Percentiles rank a stretch among this genome's conserved stretches.
Conservation (phyloP, 1,140 invertebrate species). For the Eufriesea mexicana region DNA sequence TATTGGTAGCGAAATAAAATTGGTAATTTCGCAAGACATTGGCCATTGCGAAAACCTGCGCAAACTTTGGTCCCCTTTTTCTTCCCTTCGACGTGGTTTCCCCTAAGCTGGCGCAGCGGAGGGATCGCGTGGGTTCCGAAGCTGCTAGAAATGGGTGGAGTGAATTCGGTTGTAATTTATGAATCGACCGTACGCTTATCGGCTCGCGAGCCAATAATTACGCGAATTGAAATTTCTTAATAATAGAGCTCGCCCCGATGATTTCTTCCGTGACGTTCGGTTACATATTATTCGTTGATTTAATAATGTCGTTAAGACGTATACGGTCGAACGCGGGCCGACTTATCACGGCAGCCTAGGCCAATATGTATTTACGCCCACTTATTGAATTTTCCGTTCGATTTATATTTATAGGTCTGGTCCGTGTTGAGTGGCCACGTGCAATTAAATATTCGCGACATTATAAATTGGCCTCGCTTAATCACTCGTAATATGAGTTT, state of each 20-base stretch:
- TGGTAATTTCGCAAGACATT: background rate
- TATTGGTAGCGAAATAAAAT: too few relatives aligned
- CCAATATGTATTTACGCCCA: conserved; percentile 21
- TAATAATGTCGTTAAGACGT: conserved; percentile 20
- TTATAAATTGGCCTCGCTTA: conserved; percentile 4
- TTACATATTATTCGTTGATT: conserved; percentile 3
- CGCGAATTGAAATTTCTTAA: conserved; percentile 29
- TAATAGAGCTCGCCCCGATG: background rate
- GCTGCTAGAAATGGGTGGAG: conserved; percentile 25
- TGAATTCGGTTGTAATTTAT: conserved; percentile 33
- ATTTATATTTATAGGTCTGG: conserved; percentile 18
- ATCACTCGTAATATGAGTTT: conserved; percentile 11
- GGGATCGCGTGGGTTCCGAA: background rate
- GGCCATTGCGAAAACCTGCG: background rate
- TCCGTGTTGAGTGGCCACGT: background rate
- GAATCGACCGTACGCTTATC: conserved; percentile 27
- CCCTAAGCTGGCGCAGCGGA: fast-evolving
- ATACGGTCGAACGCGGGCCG: background rate
- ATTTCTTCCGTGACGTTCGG: background rate
- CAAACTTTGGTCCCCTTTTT: background rate
- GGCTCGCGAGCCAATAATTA: conserved; percentile 13
- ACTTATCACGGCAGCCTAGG: conserved; percentile 12
- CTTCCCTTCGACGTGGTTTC: fast-evolving
- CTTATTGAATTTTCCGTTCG: conserved; percentile 6
- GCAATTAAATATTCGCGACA: background rate